These are phyloP conservation scores for Gnatocerus cornutus DNA, from an alignment of 2,888 invertebrate species.

Conservation along the genomic window DNA sequence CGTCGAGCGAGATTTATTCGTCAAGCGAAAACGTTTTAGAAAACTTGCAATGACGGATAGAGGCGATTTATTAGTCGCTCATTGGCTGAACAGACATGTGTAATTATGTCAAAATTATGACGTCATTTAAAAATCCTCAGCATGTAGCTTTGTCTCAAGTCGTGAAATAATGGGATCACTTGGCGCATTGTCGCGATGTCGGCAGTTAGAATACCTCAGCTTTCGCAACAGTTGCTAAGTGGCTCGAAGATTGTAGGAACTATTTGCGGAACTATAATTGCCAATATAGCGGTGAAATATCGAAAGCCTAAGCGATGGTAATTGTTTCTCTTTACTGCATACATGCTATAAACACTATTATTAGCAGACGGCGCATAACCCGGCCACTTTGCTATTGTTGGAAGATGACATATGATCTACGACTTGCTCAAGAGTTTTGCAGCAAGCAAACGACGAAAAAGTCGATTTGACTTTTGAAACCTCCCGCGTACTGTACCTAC, in stretches of 20 bases:
- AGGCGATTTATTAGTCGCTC: too few relatives aligned
- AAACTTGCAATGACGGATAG: too few relatives aligned
- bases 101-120: too few relatives aligned
- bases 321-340: constrained; percentile 68
- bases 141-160: constrained; percentile 1
- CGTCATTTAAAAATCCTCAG: not conserved
- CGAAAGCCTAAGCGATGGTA: constrained; percentile 69
- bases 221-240: constrained; percentile 64
- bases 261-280: constrained; percentile 69
- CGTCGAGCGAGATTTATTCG: constrained; percentile 1
- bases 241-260: constrained; percentile 67
- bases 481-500: too few relatives aligned
- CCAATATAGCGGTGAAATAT: constrained; percentile 68
- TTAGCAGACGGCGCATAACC: constrained; percentile 66
- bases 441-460: too few relatives aligned
- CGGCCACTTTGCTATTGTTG: constrained; percentile 58
- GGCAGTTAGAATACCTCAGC: constrained; percentile 52
- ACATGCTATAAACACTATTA: constrained; percentile 70
- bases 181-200: constrained; percentile 46
- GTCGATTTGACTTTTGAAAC: too few relatives aligned
- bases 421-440: constrained; percentile 48
- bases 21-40: not conserved
- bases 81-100: too few relatives aligned
- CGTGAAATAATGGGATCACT: constrained; percentile 38
- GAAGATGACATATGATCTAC: constrained; percentile 64